phyloP scores from a whole-genome alignment of 1,140 invertebrate species.

The Gonioctena quinquepunctata region DNA sequence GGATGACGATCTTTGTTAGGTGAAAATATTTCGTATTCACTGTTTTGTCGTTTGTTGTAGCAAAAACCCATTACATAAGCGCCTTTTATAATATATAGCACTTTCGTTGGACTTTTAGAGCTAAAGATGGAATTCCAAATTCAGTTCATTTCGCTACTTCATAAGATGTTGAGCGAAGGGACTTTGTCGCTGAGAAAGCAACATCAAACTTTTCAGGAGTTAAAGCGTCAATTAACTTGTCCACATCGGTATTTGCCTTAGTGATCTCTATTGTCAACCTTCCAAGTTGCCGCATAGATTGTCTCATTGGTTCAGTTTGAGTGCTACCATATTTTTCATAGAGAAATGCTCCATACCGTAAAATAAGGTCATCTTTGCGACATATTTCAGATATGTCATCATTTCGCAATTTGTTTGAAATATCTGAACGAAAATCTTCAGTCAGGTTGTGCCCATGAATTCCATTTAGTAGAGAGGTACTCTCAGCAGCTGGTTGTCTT shows the following conservation, averaged over 20 bases:
- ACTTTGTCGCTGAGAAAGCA: constrained; percentile 3
- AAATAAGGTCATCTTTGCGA: constrained; percentile 4
- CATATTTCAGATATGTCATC: constrained; percentile 18
- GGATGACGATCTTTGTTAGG: too few species aligned
- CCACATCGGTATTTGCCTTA: not conserved
- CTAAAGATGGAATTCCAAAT: constrained; percentile 18
- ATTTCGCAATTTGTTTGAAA: constrained; percentile 19
- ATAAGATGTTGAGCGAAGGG: not conserved
- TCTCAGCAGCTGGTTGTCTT: constrained; percentile 5
- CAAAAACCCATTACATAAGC: too few species aligned
- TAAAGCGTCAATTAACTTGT: constrained; percentile 12
- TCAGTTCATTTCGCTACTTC: not conserved
- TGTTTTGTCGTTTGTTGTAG: too few species aligned
- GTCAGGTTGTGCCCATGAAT: constrained; percentile 2
- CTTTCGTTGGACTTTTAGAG: constrained; percentile 14
- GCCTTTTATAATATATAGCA: too few species aligned
- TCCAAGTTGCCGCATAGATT: constrained; percentile 20
- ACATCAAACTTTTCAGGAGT: constrained; percentile 16
- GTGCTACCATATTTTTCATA: constrained; percentile 21
- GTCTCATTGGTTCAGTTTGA: constrained; percentile 16
- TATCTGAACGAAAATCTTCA: constrained; percentile 8
- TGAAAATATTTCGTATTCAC: too few species aligned
- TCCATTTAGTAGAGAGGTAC: constrained; percentile 11
- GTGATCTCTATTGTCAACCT: constrained; percentile 8
- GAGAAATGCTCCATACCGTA: constrained; percentile 18